Evolutionary conservation across 2,113 vertebrate species (phyloP).

Genomic region (Oostethus manadensis): DNA sequence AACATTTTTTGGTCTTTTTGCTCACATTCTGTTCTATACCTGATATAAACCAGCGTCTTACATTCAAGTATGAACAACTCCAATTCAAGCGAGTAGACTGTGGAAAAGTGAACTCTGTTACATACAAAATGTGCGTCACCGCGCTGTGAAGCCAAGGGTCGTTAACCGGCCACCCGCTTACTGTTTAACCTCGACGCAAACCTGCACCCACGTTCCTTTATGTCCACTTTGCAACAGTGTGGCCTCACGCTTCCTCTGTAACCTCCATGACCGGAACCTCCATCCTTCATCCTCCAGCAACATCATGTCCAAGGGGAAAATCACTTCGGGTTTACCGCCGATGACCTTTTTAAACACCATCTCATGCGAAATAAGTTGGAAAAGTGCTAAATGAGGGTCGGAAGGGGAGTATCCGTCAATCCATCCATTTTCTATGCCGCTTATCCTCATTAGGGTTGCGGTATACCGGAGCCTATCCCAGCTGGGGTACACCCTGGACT

Average conservation of each 20-base stretch:
- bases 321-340: too few relatives aligned
- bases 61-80: neutral
- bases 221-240: constrained; percentile 11
- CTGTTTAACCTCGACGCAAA: constrained; percentile 21
- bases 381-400: too few relatives aligned
- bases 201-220: constrained; percentile 4
- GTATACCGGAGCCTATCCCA: too few relatives aligned
- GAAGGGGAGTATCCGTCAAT: too few relatives aligned
- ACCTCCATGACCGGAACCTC: neutral
- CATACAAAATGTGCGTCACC: constrained; percentile 30
- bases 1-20: too few relatives aligned
- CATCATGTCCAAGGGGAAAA: too few relatives aligned
- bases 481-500: too few relatives aligned
- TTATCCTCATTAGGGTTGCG: too few relatives aligned
- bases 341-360: too few relatives aligned
- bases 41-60: neutral
- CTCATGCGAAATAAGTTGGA: too few relatives aligned
- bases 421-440: too few relatives aligned
- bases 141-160: constrained; percentile 21
- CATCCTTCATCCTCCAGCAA: neutral
- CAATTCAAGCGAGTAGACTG: neutral
- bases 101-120: constrained; percentile 6
- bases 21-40: too few relatives aligned
- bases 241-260: constrained; percentile 9
- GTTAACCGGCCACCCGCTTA: constrained; percentile 19